phyloP scores from a whole-genome alignment of 2,113 vertebrate species.

The Salvator merianae region DNA sequence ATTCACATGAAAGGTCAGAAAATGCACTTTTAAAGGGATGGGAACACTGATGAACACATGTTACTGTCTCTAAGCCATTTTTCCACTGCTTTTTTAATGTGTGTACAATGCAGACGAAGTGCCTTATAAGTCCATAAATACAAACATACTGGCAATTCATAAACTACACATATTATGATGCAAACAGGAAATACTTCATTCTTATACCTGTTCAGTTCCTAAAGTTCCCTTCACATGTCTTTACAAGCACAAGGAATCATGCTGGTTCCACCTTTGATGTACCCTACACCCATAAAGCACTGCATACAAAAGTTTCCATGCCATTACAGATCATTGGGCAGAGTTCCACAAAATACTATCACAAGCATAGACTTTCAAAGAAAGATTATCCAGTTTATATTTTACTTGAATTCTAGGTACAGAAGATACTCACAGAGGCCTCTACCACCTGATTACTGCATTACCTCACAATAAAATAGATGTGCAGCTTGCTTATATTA shows the following conservation, averaged over 20 bases:
- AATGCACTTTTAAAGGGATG: no score
- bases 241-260: neutral
- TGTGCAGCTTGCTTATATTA: neutral
- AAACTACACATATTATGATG: neutral
- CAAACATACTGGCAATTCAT: neutral
- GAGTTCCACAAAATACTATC: neutral
- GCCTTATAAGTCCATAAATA: neutral
- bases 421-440: no score
- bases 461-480: neutral
- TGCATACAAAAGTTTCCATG: neutral
- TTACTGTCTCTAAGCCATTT: no score
- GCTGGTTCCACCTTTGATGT: neutral
- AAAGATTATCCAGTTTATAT: no score
- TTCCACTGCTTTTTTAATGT: no score
- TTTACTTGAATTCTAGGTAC: no score
- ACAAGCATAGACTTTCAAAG: neutral
- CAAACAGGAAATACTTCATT: neutral
- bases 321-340: neutral
- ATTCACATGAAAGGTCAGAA: no score
- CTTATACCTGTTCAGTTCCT: neutral
- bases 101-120: no score
- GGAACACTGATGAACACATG: no score
- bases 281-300: neutral
- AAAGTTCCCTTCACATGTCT: neutral
- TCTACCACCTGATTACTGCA: no score